A percentile compares a stretch with the other conserved stretches of the same genome.
These are phyloP conservation scores for Urophycis tenuis DNA, from an alignment of 2,797 vertebrate species.

Conservation along the genomic window DNA sequence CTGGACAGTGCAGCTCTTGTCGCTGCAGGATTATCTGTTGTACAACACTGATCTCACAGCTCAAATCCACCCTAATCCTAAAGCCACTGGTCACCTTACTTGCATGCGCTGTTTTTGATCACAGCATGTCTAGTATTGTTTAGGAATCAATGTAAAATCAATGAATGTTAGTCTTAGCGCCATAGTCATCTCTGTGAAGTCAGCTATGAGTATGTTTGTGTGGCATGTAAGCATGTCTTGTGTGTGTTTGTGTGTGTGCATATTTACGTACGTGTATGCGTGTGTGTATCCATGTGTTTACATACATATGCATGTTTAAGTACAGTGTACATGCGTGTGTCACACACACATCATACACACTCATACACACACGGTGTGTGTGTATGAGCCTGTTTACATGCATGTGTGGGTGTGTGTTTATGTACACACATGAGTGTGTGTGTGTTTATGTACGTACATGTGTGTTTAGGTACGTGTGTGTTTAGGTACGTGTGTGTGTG, in stretches of 20 bases:
- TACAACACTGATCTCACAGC: slow-evolving; percentile 45
- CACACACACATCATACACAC: no score
- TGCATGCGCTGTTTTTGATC: slow-evolving; percentile 41
- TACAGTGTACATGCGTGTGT: neutral
- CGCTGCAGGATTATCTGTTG: slow-evolving; percentile 55
- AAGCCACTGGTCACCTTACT: slow-evolving; percentile 47
- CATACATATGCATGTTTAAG: no score
- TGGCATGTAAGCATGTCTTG: neutral
- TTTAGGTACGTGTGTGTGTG: slow-evolving; percentile 16
- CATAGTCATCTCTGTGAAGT: neutral
- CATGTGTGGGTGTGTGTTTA: neutral
- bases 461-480: slow-evolving; percentile 15
- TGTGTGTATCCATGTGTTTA: no score
- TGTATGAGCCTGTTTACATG: neutral
- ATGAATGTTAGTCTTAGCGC: neutral
- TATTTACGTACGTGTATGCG: neutral
- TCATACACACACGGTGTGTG: no score
- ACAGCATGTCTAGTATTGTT: neutral
- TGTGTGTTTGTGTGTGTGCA: neutral
- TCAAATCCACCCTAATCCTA: slow-evolving; percentile 67
- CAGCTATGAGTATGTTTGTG: neutral
- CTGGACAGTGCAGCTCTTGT: slow-evolving; percentile 25
- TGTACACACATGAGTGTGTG: slow-evolving; percentile 5
- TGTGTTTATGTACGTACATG: slow-evolving; percentile 7
- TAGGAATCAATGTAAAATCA: neutral